Base-by-base conservation (phyloP, 2,797 vertebrate species). In the Sebastes baramenuke region DNA sequence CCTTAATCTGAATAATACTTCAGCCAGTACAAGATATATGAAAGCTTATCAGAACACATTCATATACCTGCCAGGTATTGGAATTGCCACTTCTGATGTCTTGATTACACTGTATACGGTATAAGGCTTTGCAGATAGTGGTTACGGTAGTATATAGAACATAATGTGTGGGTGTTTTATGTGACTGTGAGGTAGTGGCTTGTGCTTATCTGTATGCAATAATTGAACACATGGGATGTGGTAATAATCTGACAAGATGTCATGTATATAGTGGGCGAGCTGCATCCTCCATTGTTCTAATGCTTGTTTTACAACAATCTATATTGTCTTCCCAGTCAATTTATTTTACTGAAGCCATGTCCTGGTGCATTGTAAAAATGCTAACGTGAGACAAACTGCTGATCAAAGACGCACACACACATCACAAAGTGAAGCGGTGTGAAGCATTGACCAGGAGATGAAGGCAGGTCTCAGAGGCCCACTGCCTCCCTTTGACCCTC, bases 361-460 rank as follows among this genome's bases (percentile, higher is more conserved):
- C 66, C 14, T 49, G 70, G 24, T 27, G 36, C 6, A 42, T 72
- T 80, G 32, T 34, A 72, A 67, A 67, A 64, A 79, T 46, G 74
- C 62, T 77, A 72, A 69, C 71, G 77, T 82, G 58, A 79, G 66
- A 72, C 20, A 87, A 86, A 88, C 65, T 75, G 86, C 87, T 79
- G 80, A 92, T 81, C 36, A 67, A 29, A 74, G 64, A 55, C n/a
- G 24, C 72, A 77, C 18, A 72, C 67, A 42, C 8, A 72, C 67
- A 58, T 70, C 79, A 49, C 77, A 87, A 81, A 77, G 70, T 36
- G 29, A 20, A 14, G 66, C 2, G 9, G 49, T 56, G 38, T 77
- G 55, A 64, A 82, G 77, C 83, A 61, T 32, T 68, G 75, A 76
- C 79, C 46, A 55, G 34, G 12, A 83, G 84, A 91, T 90, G 65